Base-by-base conservation (phyloP, 2,797 vertebrate species). In the Channallabes apus region DNA sequence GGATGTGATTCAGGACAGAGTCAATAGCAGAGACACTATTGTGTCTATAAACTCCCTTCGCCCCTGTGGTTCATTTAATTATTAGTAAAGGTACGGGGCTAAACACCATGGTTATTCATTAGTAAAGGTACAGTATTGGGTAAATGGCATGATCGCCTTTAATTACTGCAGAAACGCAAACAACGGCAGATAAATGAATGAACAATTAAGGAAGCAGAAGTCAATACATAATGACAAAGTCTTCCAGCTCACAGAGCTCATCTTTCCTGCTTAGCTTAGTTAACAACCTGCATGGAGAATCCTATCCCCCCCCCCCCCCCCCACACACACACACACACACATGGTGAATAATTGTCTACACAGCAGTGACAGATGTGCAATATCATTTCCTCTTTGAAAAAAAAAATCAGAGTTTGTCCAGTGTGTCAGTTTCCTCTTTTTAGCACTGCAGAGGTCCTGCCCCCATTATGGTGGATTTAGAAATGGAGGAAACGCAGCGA, bases 381-480 rank as follows among this genome's bases (percentile, higher is more conserved):
- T 96, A 96, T 95, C 94, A 95, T 95, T 92, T 95, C 96, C 96
- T 97, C 96, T 96, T 96, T 95, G 95, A 95, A 95, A 96, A 96
- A 20, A 92, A 96, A 96, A 96, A 95, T 95, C 95, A 96, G 95
- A 97, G 96, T 97, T 98, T 98, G 96, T 98, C 96, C 96, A 95
- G 96, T 94, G 93, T 97, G 97, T 97, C 97, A 97, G 95, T 94
- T 93, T 83, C 92, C 96, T 96, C 96, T 97, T 97, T 98, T 97
- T 96, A 97, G 96, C 97, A 96, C 96, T 96, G 94, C 87, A 89
- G 94, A 97, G 97, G 97, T 98, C 97, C 93, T 97, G 97, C 97
- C 97, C 97, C 98, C 97, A 99, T 99, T 98, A 99, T 94, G 92
- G 95, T 95, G 98, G 97, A 99, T 99, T 99, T 97, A 98, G 96